Percentiles rank a stretch among this genome's conserved stretches.
phyloP scores from a whole-genome alignment of 1,140 invertebrate species.

The Heliconius himera region DNA sequence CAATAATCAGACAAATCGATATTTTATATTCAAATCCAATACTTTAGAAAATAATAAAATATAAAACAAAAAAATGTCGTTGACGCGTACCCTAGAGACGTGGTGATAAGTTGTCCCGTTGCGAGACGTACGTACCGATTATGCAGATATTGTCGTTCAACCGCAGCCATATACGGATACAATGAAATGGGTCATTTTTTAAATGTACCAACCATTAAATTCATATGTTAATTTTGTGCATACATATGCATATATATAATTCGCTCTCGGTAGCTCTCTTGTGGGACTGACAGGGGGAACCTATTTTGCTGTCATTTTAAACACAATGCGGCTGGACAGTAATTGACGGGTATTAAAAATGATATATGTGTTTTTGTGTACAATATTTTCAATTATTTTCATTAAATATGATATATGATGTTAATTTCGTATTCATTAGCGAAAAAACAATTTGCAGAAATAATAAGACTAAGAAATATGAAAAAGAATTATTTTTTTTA shows the following conservation, averaged over 20 bases:
- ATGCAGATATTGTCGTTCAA: slow-evolving; percentile 62
- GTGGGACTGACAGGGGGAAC: slow-evolving; percentile 25
- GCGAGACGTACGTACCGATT: slow-evolving; percentile 52
- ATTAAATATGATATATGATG: slow-evolving; percentile 13
- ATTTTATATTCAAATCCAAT: too few species aligned
- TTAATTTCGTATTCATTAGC: slow-evolving; percentile 4
- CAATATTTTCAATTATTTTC: slow-evolving; percentile 11
- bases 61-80: not conserved
- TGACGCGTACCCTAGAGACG: slow-evolving; percentile 42
- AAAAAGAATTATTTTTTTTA: too few species aligned
- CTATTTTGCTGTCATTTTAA: slow-evolving; percentile 38
- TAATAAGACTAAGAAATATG: not conserved
- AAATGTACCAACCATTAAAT: slow-evolving; percentile 33
- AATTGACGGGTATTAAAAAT: slow-evolving; percentile 28
- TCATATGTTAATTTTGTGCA: slow-evolving; percentile 35
- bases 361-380: slow-evolving; percentile 12
- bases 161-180: slow-evolving; percentile 47
- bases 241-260: slow-evolving; percentile 31
- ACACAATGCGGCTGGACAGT: slow-evolving; percentile 15
- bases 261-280: slow-evolving; percentile 34
- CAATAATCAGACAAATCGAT: too few species aligned
- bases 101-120: slow-evolving; percentile 44
- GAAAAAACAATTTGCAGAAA: not conserved
- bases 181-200: slow-evolving; percentile 45
- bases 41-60: not conserved